These are phyloP conservation scores for Cyprinodon diabolis DNA, from an alignment of 2,797 vertebrate genomes.

Conservation along the genomic window DNA sequence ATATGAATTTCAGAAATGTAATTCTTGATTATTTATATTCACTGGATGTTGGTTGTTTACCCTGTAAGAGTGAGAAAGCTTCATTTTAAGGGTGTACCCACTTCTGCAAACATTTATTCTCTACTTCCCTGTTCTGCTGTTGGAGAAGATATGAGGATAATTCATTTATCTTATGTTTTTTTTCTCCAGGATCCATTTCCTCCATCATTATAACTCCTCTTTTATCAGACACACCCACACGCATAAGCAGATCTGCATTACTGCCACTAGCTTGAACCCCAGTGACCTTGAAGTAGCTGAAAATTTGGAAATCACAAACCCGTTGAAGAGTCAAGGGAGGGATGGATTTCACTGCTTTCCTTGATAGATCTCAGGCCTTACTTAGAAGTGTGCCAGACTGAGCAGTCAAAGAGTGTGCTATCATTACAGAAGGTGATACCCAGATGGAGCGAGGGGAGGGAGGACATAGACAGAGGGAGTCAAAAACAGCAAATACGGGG, in stretches of 20 bases:
- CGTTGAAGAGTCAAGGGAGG: slow-evolving; percentile 54
- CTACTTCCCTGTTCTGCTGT: background rate
- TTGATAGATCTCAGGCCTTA: slow-evolving; percentile 28
- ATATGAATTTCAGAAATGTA: too few species aligned
- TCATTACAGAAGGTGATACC: slow-evolving; percentile 61
- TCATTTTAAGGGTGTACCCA: background rate
- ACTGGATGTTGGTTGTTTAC: background rate
- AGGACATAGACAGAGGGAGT: slow-evolving; percentile 33
- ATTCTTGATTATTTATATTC: too few species aligned
- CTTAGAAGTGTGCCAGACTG: slow-evolving; percentile 38
- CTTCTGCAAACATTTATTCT: background rate
- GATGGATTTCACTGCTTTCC: slow-evolving; percentile 52
- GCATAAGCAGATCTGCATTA: background rate
- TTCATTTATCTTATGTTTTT: slow-evolving; percentile 21
- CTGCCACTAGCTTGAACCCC: background rate
- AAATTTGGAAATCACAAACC: slow-evolving; percentile 64
- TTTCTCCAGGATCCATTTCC: slow-evolving; percentile 3
- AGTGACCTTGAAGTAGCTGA: slow-evolving; percentile 57
- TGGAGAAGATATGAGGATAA: slow-evolving; percentile 19
- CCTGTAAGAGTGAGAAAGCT: background rate
- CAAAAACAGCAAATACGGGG: slow-evolving; percentile 21
- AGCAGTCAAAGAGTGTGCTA: slow-evolving; percentile 43
- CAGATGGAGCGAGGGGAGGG: slow-evolving; percentile 25
- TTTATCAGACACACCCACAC: background rate
- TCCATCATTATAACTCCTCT: background rate